Conservation (phyloP, 1,140 invertebrate species). For the Polypedilum vanderplanki region DNA sequence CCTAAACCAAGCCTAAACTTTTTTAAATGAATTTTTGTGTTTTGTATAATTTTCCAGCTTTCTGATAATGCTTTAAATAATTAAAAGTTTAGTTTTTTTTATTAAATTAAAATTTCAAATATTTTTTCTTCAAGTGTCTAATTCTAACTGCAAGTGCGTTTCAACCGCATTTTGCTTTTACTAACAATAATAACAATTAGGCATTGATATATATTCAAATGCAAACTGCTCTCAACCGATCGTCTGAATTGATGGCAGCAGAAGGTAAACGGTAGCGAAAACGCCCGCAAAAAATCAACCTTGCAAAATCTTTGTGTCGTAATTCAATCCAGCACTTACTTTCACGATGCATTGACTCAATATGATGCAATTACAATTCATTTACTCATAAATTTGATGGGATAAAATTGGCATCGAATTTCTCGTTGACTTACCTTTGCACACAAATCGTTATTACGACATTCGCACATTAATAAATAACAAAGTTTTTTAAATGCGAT, state of each 20-base stretch:
- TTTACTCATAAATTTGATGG: background rate
- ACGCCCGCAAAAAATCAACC: background rate
- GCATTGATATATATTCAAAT: too few species aligned
- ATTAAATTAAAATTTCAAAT: too few species aligned
- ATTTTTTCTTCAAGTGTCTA: too few species aligned
- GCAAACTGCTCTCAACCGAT: background rate
- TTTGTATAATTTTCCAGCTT: too few species aligned
- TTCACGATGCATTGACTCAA: background rate
- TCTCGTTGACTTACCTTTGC: background rate
- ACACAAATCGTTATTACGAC: background rate
- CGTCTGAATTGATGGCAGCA: background rate
- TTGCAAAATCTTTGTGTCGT: background rate
- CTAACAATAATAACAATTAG: too few species aligned
- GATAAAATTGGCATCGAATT: background rate
- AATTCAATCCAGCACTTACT: background rate
- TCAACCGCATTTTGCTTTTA: too few species aligned
- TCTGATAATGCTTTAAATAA: too few species aligned
- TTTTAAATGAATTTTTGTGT: too few species aligned
- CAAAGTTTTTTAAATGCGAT: too few species aligned
- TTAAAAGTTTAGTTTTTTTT: too few species aligned
- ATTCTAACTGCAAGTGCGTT: too few species aligned
- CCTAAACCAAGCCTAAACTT: too few species aligned
- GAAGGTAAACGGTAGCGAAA: background rate
- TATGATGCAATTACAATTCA: background rate
- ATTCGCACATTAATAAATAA: background rate